Evolutionary conservation across 2,888 invertebrate species (phyloP), one percentile per base, ranked within the genome.

Genomic region (Apantesis nais): DNA sequence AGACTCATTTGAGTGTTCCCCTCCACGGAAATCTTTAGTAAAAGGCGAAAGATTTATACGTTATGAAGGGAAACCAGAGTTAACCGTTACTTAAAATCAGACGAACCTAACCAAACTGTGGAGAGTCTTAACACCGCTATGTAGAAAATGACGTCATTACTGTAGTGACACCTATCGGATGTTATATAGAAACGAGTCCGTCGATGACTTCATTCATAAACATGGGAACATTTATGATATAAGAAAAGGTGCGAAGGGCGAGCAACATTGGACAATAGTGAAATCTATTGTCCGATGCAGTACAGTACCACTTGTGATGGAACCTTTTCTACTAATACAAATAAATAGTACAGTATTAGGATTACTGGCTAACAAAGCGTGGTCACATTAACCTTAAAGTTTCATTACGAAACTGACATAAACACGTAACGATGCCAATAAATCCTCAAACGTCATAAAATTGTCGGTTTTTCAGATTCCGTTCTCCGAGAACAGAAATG

Each of bases 1-100:
- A 96, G 96, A 96, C 96, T 96, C 96, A 96, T 96, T 96, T 95
- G 95, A 95, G 95, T 96, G 96, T 95, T 94, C 96, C 96, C 95
- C 96, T 96, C 96, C 96, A 96, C 96, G 96, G 96, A 96, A 96
- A 97, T 96, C 96, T 96, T 96, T 96, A 97, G 96, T 96, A 96
- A 97, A 96, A 96, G 96, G 96, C 96, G 96, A 97, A 97, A 96
- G 96, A 96, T 97, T 96, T 97, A 95, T 96, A 89, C 96, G 96
- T 95, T 90, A 91, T 96, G 96, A 96, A 96, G 95, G 95, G 95
- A 96, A 95, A 95, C 96, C 96, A 96, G 96, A 96, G 96, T 93
- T 73, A 71, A 19, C 16, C 8, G 1, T 0, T 0, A 0, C 0
- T 8, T 7, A 2, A 29, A 29, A 25, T 1, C 41, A 8, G 11